Evolutionary conservation across 2,888 invertebrate species (phyloP), one percentile per base, ranked within the genome.

Genomic region (Chymomyza amoena): DNA sequence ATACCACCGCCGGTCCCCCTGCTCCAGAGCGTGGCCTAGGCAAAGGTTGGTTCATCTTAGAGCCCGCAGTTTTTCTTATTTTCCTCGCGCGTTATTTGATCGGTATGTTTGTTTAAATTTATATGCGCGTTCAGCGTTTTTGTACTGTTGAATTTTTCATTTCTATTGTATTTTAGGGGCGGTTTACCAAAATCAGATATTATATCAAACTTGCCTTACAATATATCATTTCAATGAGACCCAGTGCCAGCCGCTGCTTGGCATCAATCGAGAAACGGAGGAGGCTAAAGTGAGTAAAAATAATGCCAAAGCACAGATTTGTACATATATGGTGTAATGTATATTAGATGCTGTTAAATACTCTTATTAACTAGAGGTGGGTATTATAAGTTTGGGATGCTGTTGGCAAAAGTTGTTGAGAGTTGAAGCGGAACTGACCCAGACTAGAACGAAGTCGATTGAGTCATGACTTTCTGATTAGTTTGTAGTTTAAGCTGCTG

Each of bases 141-240:
- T n/a, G 10, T 28, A 20, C 45, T 50, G 25, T 39, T 39, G 20
- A 28, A 32, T 57, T 25, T 18, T 57, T 39, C 13, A 78, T 76
- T 16, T 57, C 92, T 91, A 7, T 32, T 25, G 64, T 62, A 52
- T 79, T 76, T 16, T 57, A 92, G 91, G 84, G 78, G 89, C 91
- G 71, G 90, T 95, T 45, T 91, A 94, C 69, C 94, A 94, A 78
- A 96, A 96, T 90, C 93, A 96, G 75, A 91, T 96, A 64, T 90
- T 96, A 9, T 95, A 94, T 85, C 93, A 95, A 78, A 94, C 95
- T 2, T 96, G 96, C 90, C 93, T 93, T 59, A 92, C 93, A 60
- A 92, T 93, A 1, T 90, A 94, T 76, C 91, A 93, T 36, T 93
- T 93, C 77, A 93, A 94, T 73, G 90, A 92, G 66, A 92, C 93